phyloP scores from a whole-genome alignment of 2,113 vertebrate genomes.

The Manacus vitellinus region DNA sequence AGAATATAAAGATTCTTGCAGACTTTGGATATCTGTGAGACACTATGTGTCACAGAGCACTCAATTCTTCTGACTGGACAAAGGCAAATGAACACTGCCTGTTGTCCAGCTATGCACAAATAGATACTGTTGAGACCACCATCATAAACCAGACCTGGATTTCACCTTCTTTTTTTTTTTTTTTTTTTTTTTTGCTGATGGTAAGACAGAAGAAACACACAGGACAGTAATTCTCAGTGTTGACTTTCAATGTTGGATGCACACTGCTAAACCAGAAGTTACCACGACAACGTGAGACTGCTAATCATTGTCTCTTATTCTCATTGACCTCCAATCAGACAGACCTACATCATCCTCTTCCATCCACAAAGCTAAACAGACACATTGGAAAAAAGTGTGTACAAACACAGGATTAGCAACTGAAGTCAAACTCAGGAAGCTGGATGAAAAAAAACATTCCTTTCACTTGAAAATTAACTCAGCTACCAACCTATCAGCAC shows the following conservation, averaged over 20 bases:
- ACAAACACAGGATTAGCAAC: background rate
- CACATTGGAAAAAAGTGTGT: background rate
- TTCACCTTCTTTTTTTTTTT: background rate
- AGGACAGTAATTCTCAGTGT: background rate
- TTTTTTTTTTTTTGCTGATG: background rate
- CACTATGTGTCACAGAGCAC: rapidly evolving
- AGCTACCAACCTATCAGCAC: background rate
- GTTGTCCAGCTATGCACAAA: background rate
- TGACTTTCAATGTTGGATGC: background rate
- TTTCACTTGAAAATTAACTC: background rate
- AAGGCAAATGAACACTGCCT: background rate
- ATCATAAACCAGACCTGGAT: background rate
- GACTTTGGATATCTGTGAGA: background rate
- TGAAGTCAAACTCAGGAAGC: background rate
- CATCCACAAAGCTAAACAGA: background rate
- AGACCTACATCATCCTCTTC: background rate
- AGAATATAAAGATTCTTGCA: background rate
- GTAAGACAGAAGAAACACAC: background rate
- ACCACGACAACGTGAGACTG: background rate
- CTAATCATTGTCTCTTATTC: background rate
- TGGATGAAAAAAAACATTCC: rapidly evolving
- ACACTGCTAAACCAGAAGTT: background rate
- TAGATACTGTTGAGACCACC: background rate
- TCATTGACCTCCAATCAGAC: background rate
- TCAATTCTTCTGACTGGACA: background rate